Base-by-base conservation (phyloP, 2,888 invertebrate species). In the Thyatira batis region DNA sequence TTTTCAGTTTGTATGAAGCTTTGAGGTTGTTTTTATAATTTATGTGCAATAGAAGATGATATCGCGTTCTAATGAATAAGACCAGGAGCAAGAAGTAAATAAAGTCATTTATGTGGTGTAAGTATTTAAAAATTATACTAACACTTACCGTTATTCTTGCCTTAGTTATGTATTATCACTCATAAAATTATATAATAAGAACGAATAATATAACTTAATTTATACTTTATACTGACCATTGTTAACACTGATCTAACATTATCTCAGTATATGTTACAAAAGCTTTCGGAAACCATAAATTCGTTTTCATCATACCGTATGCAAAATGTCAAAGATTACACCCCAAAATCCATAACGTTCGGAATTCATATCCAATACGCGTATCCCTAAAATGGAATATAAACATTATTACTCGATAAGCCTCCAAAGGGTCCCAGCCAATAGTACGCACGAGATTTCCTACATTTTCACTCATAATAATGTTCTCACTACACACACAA, bases 331-430 rank as follows among this genome's bases (percentile, higher is more conserved):
- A 13, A 48, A 17, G 48, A 48, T 48, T 9, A 48, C 25, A 13
- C 27, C 46, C 9, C 9, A 17, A 46, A 27, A 27, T 48, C 48
- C 27, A 27, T 23, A 27, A 27, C 48, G 48, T 23, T 17, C 48
- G 27, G 11, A 27, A 27, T 27, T 48, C 48, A 28, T 48, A 48
- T 48, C 48, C 48, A 27, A 27, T 27, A 27, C 48, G 48, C 48
- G 48, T 28, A 48, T 48, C 17, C 48, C 28, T 67, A 69, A 80
- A 78, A 81, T 82, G 74, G 73, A 81, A 82, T 73, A 76, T 76
- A 84, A 84, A 84, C 82, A 84, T 81, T 81, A 78, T 82, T 79
- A 80, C 77, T 70, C 69, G 71, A 69, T 82, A 82, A 82, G 77
- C 82, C 73, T 52, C 50, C 54, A 61, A 74, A 71, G 77, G 80